Evolutionary conservation across 1,140 invertebrate species (phyloP).

Genomic region (Microplitis mediator): DNA sequence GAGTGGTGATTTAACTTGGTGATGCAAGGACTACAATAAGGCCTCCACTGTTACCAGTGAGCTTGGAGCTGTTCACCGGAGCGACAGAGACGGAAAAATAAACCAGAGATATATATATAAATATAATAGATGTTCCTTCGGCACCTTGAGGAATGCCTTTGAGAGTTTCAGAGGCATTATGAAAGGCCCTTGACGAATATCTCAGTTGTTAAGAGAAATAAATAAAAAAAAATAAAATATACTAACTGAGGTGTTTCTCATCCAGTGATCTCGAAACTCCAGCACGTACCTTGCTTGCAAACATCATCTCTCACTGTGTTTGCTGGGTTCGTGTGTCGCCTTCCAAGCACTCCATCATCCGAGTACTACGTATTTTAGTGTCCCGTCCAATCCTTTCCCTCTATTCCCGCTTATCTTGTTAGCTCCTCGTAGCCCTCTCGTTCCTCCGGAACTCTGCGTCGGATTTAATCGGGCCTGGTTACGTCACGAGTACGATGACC

Average conservation of each 20-base stretch:
- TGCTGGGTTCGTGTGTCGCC: conserved; percentile 15
- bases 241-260: neutral
- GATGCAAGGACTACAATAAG: conserved; percentile 18
- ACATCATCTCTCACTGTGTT: conserved; percentile 12
- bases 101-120: neutral
- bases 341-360: conserved; percentile 6
- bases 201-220: neutral
- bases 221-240: neutral
- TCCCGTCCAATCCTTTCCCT: conserved; percentile 6
- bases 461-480: conserved; percentile 12
- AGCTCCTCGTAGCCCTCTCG: no score
- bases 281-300: conserved; percentile 19
- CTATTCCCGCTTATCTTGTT: neutral
- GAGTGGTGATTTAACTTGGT: neutral
- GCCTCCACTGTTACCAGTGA: neutral
- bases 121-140: neutral
- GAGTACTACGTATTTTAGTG: neutral
- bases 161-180: neutral
- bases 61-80: neutral
- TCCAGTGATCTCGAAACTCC: conserved; percentile 24
- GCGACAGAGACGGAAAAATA: neutral
- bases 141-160: neutral
- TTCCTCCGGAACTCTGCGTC: neutral
- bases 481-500: conserved; percentile 40
- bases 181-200: no score